Evolutionary conservation across 2,797 vertebrate species (phyloP).

Genomic region (Periophthalmus magnuspinnatus): DNA sequence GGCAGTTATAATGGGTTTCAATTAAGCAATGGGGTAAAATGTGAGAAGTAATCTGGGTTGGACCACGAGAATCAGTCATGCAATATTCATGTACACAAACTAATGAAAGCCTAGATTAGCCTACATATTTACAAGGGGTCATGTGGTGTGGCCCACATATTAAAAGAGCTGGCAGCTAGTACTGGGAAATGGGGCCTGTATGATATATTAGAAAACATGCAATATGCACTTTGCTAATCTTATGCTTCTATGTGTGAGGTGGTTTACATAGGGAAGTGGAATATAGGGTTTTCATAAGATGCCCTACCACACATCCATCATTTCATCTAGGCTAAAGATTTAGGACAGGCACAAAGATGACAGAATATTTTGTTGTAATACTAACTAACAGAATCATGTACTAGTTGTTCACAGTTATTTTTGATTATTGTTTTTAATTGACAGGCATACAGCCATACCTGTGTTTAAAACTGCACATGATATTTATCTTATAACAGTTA

Average conservation of each 20-base stretch:
- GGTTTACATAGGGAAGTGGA: neutral
- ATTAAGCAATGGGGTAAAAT: conserved; percentile 61
- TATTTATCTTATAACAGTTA: neutral
- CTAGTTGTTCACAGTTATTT: neutral
- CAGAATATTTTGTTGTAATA: no score
- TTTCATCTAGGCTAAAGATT: neutral
- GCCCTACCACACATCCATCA: neutral
- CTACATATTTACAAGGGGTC: conserved; percentile 66
- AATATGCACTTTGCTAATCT: neutral
- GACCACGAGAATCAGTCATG: conserved; percentile 61
- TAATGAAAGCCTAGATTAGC: conserved; percentile 72
- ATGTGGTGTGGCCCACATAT: conserved; percentile 41
- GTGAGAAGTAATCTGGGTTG: conserved; percentile 57
- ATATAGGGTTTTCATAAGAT: neutral
- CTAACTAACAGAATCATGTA: no score
- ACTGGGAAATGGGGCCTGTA: conserved; percentile 1
- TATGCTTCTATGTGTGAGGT: neutral
- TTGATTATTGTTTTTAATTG: neutral
- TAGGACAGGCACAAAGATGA: neutral
- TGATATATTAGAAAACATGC: neutral
- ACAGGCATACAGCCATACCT: neutral
- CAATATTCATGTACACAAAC: conserved; percentile 77
- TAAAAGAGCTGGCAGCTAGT: conserved; percentile 29
- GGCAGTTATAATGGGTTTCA: conserved; percentile 70
- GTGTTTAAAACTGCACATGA: neutral